Percentiles rank a stretch among this genome's conserved stretches.
These are phyloP conservation scores for Pseudomyrmex dendroicus DNA, from an alignment of 1,140 invertebrate species.

Conservation along the genomic window DNA sequence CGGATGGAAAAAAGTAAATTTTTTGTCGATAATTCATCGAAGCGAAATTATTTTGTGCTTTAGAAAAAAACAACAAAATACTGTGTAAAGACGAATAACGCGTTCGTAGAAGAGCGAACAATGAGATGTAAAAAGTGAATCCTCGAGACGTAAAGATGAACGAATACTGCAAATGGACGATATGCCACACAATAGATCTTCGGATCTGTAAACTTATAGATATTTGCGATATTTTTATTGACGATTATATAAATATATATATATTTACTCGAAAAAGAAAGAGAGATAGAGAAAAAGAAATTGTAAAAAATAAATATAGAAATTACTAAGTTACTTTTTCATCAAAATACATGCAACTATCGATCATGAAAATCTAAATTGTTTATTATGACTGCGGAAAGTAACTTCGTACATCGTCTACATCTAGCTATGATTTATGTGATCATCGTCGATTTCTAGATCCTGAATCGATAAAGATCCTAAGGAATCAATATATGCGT, in stretches of 20 bases:
- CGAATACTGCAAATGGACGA: not conserved
- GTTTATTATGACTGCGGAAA: constrained; percentile 38
- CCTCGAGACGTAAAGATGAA: not conserved
- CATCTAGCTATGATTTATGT: not conserved
- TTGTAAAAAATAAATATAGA: not conserved
- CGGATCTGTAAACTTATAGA: no score
- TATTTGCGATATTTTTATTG: no score
- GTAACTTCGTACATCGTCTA: constrained; percentile 38
- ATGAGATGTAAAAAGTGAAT: constrained; percentile 18
- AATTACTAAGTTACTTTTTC: not conserved
- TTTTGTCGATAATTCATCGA: not conserved
- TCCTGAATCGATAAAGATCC: not conserved
- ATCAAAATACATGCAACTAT: not conserved
- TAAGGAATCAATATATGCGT: not conserved
- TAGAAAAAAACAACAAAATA: constrained; percentile 13
- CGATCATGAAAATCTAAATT: not conserved
- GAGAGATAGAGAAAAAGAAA: not conserved
- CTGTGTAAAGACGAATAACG: constrained; percentile 23
- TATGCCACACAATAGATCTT: not conserved
- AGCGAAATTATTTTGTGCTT: constrained; percentile 21
- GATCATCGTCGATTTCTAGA: not conserved
- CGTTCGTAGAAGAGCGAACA: not conserved
- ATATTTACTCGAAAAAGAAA: no score
- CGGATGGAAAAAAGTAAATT: not conserved
- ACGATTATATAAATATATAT: no score